Percentiles rank a stretch among this genome's conserved stretches.
These are phyloP conservation scores for Incurvaria masculella DNA, from an alignment of 2,888 invertebrate species.

Conservation along the genomic window DNA sequence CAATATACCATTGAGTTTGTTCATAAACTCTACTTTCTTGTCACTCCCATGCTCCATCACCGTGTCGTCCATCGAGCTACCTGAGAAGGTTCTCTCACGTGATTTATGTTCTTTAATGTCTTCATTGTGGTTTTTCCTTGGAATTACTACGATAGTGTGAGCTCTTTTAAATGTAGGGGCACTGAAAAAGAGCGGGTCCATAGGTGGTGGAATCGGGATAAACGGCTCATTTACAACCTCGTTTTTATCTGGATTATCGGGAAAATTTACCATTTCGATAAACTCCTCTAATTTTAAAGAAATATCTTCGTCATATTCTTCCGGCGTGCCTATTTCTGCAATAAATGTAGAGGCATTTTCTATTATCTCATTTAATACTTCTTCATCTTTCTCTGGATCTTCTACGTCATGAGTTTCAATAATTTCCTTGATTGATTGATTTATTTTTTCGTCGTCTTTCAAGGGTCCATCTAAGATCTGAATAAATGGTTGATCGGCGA, in stretches of 20 bases:
- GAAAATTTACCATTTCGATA: no score
- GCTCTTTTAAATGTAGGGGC: slow-evolving; percentile 25
- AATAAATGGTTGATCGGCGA: no score
- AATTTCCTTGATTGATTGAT: slow-evolving; percentile 5
- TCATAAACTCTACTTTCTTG: slow-evolving; percentile 39
- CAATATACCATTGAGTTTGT: slow-evolving; percentile 39
- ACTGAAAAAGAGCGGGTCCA: slow-evolving; percentile 29
- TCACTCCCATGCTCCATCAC: slow-evolving; percentile 36
- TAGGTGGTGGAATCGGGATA: slow-evolving; percentile 42
- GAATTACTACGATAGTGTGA: slow-evolving; percentile 24
- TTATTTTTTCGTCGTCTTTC: background rate
- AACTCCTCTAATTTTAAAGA: slow-evolving; percentile 19
- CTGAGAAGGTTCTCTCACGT: slow-evolving; percentile 30
- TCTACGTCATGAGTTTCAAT: slow-evolving; percentile 24
- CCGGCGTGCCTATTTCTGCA: slow-evolving; percentile 15
- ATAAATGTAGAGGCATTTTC: no score
- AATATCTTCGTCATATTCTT: slow-evolving; percentile 9
- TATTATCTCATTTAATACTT: background rate
- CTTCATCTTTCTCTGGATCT: slow-evolving; percentile 19
- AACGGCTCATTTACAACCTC: no score
- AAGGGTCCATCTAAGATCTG: no score
- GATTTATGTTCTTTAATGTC: slow-evolving; percentile 23
- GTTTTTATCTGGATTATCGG: no score
- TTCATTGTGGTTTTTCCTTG: slow-evolving; percentile 14
- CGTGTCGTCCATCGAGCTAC: slow-evolving; percentile 27